Percentiles rank a stretch among this genome's conserved stretches.
These are phyloP conservation scores for Eulemur rubriventer DNA, from an alignment of 2,797 vertebrate species.

Conservation along the genomic window DNA sequence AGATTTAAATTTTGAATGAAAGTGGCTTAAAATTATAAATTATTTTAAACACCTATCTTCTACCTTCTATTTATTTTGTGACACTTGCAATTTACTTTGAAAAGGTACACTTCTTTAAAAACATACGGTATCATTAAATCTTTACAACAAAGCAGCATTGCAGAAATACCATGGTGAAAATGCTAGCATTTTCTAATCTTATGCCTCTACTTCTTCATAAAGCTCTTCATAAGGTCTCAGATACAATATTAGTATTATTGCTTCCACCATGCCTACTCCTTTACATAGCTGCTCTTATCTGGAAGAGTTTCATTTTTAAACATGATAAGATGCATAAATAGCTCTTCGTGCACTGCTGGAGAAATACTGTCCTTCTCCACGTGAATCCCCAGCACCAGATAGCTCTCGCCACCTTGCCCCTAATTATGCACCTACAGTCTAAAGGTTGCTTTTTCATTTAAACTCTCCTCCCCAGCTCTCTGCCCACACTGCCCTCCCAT, in stretches of 20 bases:
- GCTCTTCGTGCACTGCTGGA: neutral
- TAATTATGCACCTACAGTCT: neutral
- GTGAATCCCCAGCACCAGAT: neutral
- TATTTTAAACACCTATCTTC: neutral
- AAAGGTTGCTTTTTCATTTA: neutral
- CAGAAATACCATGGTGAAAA: neutral
- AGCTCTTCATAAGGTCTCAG: neutral
- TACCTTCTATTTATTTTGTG: neutral
- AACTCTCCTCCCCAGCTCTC: neutral
- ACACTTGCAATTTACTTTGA: constrained; percentile 9
- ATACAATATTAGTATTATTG: neutral
- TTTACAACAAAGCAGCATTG: neutral
- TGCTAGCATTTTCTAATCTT: neutral
- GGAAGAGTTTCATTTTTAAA: constrained; percentile 17
- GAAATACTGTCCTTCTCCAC: neutral
- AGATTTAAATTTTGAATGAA: constrained; percentile 36
- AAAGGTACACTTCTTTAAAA: neutral
- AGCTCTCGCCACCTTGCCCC: neutral
- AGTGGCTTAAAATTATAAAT: constrained; percentile 15
- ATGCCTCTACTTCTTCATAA: neutral
- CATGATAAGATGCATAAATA: neutral
- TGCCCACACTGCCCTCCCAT: neutral
- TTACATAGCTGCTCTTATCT: neutral
- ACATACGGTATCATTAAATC: neutral
- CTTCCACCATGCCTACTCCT: neutral